Base-by-base conservation (phyloP, 2,888 invertebrate genomes). In the Heliconius cydno region DNA sequence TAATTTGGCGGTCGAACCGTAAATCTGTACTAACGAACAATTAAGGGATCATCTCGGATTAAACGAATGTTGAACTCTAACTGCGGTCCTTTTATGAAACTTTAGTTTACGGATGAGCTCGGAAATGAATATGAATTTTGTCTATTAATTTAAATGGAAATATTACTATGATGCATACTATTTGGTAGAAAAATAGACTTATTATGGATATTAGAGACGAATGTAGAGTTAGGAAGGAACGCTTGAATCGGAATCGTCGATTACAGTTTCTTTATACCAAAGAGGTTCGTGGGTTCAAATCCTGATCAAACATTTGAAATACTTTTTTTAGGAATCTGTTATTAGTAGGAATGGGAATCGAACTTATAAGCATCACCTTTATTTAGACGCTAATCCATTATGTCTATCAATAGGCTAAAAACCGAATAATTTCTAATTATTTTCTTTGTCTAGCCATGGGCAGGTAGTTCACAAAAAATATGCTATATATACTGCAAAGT, bases 1-100 rank as follows among this genome's bases (percentile, higher is more conserved):
- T 76, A 68, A 76, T 76, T 70, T 60, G 63, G 60, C 70, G 60
- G 77, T 77, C 77, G 41, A 70, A 70, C 63, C 77, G 77, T 77
- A 77, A 77, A 77, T 77, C 77, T 77, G 41, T 68, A 70, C 70
- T 77, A 77, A 68, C 77, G 60, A 70, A 70, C 77, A 77, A 63
- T 77, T 77, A 77, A 77, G 60, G 77, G 70, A 70, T 77, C 70
- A 77, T 77, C 70, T 63, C 70, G 70, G 70, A 71, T 77, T 70
- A 70, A 70, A 77, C 77, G 70, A 77, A 71, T 63, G 70, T 77
- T 67, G 77, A 77, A 70, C 70, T 70, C 70, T 77, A 77, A 77
- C 46, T 77, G 77, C 63, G 63, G 30, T 65, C 63, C 77, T 77
- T 71, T 72, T 34, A 72, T 72, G 72, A 72, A 72, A 72, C 30